Conservation (phyloP, 2,888 invertebrate genomes). For the Torymus auratus region DNA sequence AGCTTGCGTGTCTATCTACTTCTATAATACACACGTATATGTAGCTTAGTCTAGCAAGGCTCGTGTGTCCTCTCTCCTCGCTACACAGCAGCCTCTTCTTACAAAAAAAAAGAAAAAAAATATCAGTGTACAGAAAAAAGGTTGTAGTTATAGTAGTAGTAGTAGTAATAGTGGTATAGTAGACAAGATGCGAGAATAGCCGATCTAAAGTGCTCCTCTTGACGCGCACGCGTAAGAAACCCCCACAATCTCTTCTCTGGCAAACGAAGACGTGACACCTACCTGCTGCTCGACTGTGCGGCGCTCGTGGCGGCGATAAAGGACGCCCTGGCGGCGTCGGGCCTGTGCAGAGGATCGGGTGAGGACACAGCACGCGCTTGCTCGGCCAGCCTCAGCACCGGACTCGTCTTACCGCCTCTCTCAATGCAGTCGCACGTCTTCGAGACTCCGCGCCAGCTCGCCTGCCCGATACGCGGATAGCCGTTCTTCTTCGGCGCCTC, state of each 20-base stretch:
- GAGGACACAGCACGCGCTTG: conserved; percentile 77
- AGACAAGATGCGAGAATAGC: no score
- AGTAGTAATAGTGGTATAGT: no score
- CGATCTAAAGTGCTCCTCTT: neutral
- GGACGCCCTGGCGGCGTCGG: conserved; percentile 72
- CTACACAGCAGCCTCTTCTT: no score
- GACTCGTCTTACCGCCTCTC: conserved; percentile 67
- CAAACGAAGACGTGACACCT: conserved; percentile 63
- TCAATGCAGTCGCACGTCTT: conserved; percentile 74
- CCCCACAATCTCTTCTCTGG: neutral
- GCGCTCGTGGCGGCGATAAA: conserved; percentile 73
- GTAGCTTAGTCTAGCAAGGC: no score
- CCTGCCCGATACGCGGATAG: conserved; percentile 43
- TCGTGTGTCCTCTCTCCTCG: no score
- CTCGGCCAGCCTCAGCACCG: conserved; percentile 70
- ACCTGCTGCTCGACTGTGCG: conserved; percentile 73
- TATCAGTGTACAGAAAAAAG: no score
- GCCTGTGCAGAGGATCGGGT: conserved; percentile 76
- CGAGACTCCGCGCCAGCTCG: conserved; percentile 66
- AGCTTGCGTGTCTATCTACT: no score
- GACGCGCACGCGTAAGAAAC: no score
- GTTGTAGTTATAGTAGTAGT: no score
- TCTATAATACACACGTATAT: no score
- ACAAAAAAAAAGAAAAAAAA: no score
- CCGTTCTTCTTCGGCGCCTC: conserved; percentile 60